Evolutionary conservation across 2,113 vertebrate genomes (phyloP), one percentile per base, ranked within the genome.

Genomic region (Emydura subglobosa): DNA sequence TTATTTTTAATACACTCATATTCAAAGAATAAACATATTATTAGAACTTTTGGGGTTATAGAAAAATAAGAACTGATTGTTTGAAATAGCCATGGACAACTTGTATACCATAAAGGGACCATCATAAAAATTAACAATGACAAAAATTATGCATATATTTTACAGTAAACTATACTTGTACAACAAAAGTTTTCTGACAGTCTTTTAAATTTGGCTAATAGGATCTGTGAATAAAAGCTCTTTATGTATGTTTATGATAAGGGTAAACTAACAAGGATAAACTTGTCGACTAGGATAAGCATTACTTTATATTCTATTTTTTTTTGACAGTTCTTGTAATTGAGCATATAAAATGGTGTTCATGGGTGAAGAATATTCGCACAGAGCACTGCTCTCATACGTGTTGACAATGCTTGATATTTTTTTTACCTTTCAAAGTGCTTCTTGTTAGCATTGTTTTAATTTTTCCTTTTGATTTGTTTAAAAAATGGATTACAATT

Each of bases 281-380:
- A 55, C 4, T 79, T 84, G 51, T 34, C 44, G 42, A 74, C 24
- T 25, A 14, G 14, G 31, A 5, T 91, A 49, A 93, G 90, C 61
- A 88, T 82, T 4, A 21, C 19, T 84, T 92, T 88, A 24, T 39
- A 14, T 84, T 86, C 83, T 87, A 57, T 53, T 89, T 89, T 81
- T 91, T 94, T 80, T 47, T 92, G 27, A 50, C 8, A 10, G 5
- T 6, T 82, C 79, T 7, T 89, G 3, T 82, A 39, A 82, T 53
- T 31, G 11, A 86, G 10, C 47, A 5, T 78, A 3, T 93, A 51
- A 85, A 83, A 27, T 87, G 6, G 55, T 7, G 55, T 72, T 87
- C 5, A 27, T 57, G 13, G 16, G 0, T 89, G 5, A 92, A 55
- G 49, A 94, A 31, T 39, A 34, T 53, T 94, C 0, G 1, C 3